These are phyloP conservation scores for Eulemur rubriventer DNA, from an alignment of 2,797 vertebrate genomes.

Conservation along the genomic window DNA sequence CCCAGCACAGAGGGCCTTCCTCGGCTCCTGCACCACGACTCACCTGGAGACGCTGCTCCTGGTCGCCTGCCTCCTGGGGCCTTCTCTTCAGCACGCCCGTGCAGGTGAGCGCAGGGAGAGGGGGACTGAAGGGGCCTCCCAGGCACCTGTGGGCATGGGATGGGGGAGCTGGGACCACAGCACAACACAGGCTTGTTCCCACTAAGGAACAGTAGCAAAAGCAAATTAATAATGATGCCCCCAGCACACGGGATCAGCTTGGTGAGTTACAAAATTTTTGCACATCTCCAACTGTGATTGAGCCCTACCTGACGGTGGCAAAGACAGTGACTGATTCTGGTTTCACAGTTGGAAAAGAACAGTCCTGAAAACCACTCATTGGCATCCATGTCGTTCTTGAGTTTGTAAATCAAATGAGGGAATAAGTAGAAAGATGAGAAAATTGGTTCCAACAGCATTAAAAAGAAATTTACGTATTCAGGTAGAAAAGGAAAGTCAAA, in stretches of 20 bases:
- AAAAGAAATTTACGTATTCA: background rate
- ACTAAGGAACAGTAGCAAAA: background rate
- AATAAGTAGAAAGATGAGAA: background rate
- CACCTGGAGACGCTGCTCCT: background rate
- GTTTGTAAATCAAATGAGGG: background rate
- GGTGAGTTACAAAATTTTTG: background rate
- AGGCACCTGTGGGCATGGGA: background rate
- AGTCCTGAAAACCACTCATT: background rate
- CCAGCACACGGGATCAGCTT: background rate
- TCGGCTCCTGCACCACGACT: background rate
- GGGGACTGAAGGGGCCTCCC: background rate
- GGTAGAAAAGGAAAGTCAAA: background rate
- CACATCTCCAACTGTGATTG: background rate
- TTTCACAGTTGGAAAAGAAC: background rate
- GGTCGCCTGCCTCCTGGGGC: background rate
- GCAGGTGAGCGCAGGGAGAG: background rate
- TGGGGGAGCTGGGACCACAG: background rate
- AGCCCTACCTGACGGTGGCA: background rate
- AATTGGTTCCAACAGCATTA: too few relatives aligned
- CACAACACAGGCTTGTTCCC: background rate
- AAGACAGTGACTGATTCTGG: background rate
- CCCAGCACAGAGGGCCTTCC: background rate
- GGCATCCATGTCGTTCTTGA: background rate
- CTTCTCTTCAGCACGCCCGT: background rate
- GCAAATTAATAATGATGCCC: background rate